Evolutionary conservation across 1,140 invertebrate species (phyloP), one percentile per base, ranked within the genome.

Genomic region (Drosophila ananassae): DNA sequence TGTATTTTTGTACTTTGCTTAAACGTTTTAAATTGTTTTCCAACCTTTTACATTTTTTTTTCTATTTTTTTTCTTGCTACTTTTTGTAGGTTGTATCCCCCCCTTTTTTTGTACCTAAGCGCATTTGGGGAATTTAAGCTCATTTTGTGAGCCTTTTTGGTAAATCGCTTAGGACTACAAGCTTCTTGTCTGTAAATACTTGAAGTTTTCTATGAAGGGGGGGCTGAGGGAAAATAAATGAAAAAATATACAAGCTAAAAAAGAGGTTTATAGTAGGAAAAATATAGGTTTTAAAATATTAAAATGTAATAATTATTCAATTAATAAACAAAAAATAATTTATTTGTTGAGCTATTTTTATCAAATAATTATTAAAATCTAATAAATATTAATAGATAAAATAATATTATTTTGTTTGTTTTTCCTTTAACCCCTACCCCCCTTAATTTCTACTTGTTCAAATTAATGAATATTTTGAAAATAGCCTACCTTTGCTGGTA

Each of bases 61-160:
- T 25, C 21, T 21, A 5, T 22, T 34, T 6, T n/a, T 34, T 13
- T 10, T 41, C 21, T 28, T 21, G 24, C 28, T 44, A 47, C 63
- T 54, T n/a, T 47, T 25, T 61, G 32, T 30, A 30, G 9, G 24
- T 17, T 0, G 21, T 60, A 66, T 51, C 39, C 39, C 41, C 13
- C 17, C n/a, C 41, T 37, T n/a, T 57, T n/a, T 57, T 68, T 58
- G 77, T 75, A 62, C 32, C 48, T 47, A 69, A 73, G 32, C 77
- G 66, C 77, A 75, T 80, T 79, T 66, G 37, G 73, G 53, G 53
- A 77, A 47, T 80, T 72, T 80, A 59, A 66, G 72, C 67, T 80
- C 64, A 72, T 64, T 80, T 80, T 72, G 63, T 54, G 64, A 56
- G 60, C 63, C 59, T 69, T 47, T 79, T 73, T 46, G 37, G 24